phyloP scores from a whole-genome alignment of 1,140 invertebrate genomes.

The Dendrolimus kikuchii region DNA sequence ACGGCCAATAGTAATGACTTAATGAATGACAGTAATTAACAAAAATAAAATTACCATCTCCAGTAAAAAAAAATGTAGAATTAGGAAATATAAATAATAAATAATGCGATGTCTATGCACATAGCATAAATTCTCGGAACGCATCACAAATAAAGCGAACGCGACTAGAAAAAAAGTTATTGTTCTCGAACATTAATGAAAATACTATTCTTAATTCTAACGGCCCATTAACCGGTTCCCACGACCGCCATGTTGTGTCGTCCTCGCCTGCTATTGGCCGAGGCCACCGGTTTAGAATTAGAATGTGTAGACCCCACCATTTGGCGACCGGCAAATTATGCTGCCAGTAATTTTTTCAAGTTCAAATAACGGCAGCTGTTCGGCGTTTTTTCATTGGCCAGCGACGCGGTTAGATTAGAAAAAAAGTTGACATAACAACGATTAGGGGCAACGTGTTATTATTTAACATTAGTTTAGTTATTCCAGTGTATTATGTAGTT shows the following conservation, averaged over 20 bases:
- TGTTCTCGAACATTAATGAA: conserved; percentile 64
- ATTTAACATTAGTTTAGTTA: too few relatives aligned
- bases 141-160: conserved; percentile 24
- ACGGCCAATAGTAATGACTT: too few relatives aligned
- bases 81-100: too few relatives aligned
- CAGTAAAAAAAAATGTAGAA: too few relatives aligned
- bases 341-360: conserved; percentile 46
- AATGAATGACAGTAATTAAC: too few relatives aligned
- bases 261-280: conserved; percentile 65
- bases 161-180: conserved; percentile 43
- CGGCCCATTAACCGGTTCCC: conserved; percentile 67
- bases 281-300: conserved; percentile 66
- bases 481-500: too few relatives aligned
- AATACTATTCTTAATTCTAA: conserved; percentile 71
- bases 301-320: conserved; percentile 68
- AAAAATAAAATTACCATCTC: too few relatives aligned
- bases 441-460: too few relatives aligned
- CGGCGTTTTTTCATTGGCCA: conserved; percentile 7
- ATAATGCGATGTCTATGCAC: too few relatives aligned
- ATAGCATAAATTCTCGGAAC: not conserved
- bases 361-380: conserved; percentile 57
- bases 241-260: conserved; percentile 65
- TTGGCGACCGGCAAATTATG: conserved; percentile 67
- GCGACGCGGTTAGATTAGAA: too few relatives aligned
- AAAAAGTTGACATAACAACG: too few relatives aligned